A percentile compares a stretch with the other conserved stretches of the same genome.
Conservation (phyloP, 2,888 invertebrate genomes). For the Orthosia gracilis region DNA sequence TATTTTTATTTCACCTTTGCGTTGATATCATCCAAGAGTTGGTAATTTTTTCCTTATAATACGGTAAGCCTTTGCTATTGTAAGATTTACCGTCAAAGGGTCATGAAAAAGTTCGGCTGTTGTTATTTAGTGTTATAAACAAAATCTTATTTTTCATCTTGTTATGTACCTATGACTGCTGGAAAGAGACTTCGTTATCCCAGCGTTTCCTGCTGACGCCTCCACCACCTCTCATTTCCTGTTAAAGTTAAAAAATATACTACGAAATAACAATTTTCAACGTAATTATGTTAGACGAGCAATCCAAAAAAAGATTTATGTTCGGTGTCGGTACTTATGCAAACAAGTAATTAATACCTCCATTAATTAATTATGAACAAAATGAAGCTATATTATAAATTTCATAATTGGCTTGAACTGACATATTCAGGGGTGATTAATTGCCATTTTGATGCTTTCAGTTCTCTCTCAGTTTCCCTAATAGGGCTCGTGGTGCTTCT, state of each 20-base stretch:
- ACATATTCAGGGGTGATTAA: constrained; percentile 60
- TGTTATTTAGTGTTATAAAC: constrained; percentile 1
- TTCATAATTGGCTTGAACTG: constrained; percentile 52
- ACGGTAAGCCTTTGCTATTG: background rate
- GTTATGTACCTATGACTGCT: background rate
- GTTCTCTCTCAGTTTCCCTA: constrained; percentile 51
- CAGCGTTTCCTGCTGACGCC: constrained; percentile 20
- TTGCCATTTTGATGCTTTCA: constrained; percentile 46
- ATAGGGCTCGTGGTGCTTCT: constrained; percentile 40
- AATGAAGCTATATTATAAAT: constrained; percentile 49
- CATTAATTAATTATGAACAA: constrained; percentile 51
- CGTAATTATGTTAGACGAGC: constrained; percentile 20
- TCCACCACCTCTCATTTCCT: constrained; percentile 37
- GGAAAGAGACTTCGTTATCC: constrained; percentile 35
- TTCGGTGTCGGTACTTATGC: constrained; percentile 17
- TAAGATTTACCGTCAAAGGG: background rate
- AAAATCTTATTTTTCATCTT: constrained; percentile 17
- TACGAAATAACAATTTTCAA: constrained; percentile 33
- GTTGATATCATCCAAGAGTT: background rate
- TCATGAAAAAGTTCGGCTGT: background rate
- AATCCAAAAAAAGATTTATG: constrained; percentile 32
- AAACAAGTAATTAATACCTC: constrained; percentile 50
- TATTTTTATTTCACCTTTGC: background rate
- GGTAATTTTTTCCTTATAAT: background rate
- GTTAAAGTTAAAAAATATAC: constrained; percentile 31